These are phyloP conservation scores for Drosophila kikkawai DNA, from an alignment of 1,140 invertebrate genomes.

Conservation along the genomic window DNA sequence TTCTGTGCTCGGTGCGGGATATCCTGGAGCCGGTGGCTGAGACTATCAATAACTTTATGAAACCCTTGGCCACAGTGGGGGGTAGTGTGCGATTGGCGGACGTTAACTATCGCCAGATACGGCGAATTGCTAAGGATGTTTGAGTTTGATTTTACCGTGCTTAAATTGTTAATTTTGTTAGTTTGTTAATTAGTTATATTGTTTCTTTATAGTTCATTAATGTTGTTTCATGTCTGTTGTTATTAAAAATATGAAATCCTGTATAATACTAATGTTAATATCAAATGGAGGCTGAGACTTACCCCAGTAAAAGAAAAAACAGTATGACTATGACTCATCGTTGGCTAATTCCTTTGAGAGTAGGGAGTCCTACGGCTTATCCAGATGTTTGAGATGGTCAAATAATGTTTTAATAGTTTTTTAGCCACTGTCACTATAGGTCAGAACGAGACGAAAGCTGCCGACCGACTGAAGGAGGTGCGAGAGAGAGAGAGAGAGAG, in stretches of 20 bases:
- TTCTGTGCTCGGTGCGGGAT: constrained; percentile 87
- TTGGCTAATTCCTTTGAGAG: neutral
- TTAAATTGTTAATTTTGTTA: constrained; percentile 13
- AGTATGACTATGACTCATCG: neutral
- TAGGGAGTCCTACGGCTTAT: neutral
- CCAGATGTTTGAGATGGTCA: neutral
- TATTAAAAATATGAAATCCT: neutral
- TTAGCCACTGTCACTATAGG: neutral
- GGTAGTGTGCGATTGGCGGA: constrained; percentile 64
- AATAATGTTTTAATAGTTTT: no score
- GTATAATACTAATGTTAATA: neutral
- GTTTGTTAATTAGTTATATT: constrained; percentile 2
- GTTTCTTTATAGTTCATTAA: constrained; percentile 21
- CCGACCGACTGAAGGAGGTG: neutral
- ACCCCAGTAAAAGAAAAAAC: neutral
- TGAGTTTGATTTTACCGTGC: constrained; percentile 14
- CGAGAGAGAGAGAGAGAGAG: neutral
- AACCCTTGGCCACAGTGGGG: constrained; percentile 66
- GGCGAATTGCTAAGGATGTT: constrained; percentile 53
- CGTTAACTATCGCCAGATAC: constrained; percentile 59
- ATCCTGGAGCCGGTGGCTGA: constrained; percentile 87
- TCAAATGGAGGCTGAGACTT: neutral
- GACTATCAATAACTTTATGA: constrained; percentile 64
- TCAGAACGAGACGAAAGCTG: neutral
- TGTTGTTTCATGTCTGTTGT: constrained; percentile 2